Base-by-base conservation (phyloP, 1,140 invertebrate species). In the Drosophila ficusphila region DNA sequence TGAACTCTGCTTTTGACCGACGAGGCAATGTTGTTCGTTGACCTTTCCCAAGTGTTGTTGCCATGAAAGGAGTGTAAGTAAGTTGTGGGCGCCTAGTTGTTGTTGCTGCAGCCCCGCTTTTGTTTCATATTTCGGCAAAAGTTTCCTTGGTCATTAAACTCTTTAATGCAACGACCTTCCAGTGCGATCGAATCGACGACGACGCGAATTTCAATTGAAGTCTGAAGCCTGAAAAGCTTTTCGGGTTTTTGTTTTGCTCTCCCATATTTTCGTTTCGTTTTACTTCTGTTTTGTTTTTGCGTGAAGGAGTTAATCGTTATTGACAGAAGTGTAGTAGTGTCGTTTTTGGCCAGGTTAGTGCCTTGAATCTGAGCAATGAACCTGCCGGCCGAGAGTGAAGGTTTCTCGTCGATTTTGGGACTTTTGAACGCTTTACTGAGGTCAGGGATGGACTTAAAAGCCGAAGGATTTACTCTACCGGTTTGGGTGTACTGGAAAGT, bases 81-180 rank as follows among this genome's bases (percentile, higher is more conserved):
- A 73, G 71, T 75, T 73, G 70, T 73, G 70, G 70, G 70, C 70
- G 19, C 46, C 69, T 70, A 70, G 68, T 69, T 72, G 68, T 61
- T 61, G 75, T 75, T 77, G 70, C 53, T 56, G 61, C 36, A 52
- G 33, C 31, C 49, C 51, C 64, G 81, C 76, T 86, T 76, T 86
- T 86, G 81, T 86, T 88, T 81, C 76, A 79, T 86, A 81, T 86
- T 86, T 86, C 77, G 81, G 82, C 68, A 88, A 86, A 83, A 79
- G 82, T 88, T 86, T 86, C 81, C 81, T 88, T 86, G 82, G 81
- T 86, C 81, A 86, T 88, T 86, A 86, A 86, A 86, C 82, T 86
- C 81, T 86, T 86, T 81, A 86, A 86, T 86, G 81, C 81, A 88
- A 86, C 82, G 81, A 86, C 81, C 81, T 86, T 86, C 81, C 82